Conservation (phyloP, 2,113 vertebrate species). For the Tachysurus fulvidraco region DNA sequence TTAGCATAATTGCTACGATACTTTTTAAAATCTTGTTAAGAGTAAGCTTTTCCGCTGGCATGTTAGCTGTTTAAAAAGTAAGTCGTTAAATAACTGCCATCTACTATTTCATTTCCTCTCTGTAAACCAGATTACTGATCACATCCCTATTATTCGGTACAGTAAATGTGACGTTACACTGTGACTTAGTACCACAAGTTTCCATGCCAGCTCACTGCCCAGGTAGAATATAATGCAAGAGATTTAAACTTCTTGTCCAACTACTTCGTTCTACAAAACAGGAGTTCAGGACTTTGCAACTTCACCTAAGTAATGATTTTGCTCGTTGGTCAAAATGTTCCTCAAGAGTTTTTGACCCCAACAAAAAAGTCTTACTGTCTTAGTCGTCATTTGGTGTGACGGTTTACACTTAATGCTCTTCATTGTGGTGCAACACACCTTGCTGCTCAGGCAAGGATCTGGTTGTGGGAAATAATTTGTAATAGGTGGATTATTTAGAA, state of each 20-base stretch:
- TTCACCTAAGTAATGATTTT: not conserved
- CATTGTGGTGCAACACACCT: not conserved
- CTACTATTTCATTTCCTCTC: not conserved
- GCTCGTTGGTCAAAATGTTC: not conserved
- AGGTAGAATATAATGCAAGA: not conserved
- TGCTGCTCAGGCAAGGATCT: not conserved
- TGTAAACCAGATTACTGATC: not conserved
- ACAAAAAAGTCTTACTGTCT: not conserved
- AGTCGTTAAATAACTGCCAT: not conserved
- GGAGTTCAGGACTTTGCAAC: not conserved
- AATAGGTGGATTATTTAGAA: not conserved
- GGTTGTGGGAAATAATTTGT: not conserved
- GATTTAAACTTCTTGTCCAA: conserved; percentile 1
- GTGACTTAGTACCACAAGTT: not conserved
- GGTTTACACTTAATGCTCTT: not conserved
- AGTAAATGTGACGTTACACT: not conserved
- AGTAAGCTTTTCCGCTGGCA: not conserved
- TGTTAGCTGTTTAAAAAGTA: not conserved
- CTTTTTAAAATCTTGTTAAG: not conserved
- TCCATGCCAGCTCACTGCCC: not conserved
- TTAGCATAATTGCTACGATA: not conserved
- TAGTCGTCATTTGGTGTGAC: not conserved
- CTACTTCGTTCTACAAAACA: not conserved
- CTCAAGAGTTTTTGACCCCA: not conserved
- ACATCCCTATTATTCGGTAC: not conserved